Evolutionary conservation across 2,888 invertebrate species (phyloP).

Genomic region (Blomia tropicalis): DNA sequence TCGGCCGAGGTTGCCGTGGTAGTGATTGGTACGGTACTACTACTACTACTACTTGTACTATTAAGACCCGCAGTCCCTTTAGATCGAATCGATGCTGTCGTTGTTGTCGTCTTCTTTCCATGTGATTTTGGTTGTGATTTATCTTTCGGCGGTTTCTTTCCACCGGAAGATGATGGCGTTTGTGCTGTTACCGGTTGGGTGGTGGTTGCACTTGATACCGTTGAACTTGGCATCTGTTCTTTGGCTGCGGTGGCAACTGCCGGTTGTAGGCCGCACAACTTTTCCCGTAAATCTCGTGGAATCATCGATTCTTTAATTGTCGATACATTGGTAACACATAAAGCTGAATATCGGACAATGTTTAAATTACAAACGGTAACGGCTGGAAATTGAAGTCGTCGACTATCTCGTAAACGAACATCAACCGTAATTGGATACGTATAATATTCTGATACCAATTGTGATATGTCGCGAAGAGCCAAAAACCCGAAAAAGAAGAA

Average conservation of each 20-base stretch:
- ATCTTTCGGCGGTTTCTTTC: not conserved
- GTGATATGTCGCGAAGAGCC: conserved; percentile 24
- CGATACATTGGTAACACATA: conserved; percentile 24
- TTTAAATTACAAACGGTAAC: conserved; percentile 30
- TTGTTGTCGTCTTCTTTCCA: not conserved
- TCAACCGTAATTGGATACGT: conserved; percentile 27
- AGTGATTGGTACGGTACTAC: not conserved
- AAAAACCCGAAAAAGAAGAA: conserved; percentile 25
- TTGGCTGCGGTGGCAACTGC: not conserved
- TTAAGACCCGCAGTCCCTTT: not conserved
- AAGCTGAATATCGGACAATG: conserved; percentile 25
- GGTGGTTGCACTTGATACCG: not conserved
- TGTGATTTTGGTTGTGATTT: not conserved
- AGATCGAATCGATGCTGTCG: not conserved
- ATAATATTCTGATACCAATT: conserved; percentile 26
- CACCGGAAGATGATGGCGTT: conserved; percentile 1
- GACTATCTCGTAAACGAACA: conserved; percentile 26
- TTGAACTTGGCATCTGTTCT: not conserved
- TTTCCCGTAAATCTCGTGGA: conserved; percentile 25
- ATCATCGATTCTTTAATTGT: conserved; percentile 26
- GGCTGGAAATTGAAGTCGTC: conserved; percentile 28
- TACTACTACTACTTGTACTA: not conserved
- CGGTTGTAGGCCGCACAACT: conserved; percentile 24
- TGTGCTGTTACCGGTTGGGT: not conserved
- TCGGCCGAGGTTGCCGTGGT: not conserved